A percentile compares a stretch with the other conserved stretches of the same genome.
These are phyloP conservation scores for Psilopsiagon aurifrons DNA, from an alignment of 2,113 vertebrate genomes.

Conservation along the genomic window DNA sequence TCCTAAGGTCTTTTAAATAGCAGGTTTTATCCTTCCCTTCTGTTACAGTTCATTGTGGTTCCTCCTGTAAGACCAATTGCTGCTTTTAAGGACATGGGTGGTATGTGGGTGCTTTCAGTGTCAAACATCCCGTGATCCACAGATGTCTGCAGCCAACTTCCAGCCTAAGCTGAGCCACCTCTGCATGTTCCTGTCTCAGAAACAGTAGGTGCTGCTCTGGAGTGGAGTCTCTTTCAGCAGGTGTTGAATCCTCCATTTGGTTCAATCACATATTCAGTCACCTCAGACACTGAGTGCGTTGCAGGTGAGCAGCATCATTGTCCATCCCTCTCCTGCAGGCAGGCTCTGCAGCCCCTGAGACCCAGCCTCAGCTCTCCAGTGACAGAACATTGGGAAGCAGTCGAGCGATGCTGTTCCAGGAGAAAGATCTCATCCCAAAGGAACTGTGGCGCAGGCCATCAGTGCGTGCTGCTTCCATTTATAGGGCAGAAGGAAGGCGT, in stretches of 20 bases:
- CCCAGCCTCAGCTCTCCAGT: rapidly evolving
- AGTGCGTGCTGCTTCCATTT: background rate
- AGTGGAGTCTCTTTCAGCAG: background rate
- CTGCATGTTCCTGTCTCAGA: background rate
- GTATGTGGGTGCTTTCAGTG: background rate
- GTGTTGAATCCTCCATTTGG: rapidly evolving
- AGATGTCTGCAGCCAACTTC: background rate
- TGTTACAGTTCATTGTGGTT: background rate
- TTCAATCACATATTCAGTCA: rapidly evolving
- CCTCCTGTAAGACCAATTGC: background rate
- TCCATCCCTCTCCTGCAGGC: background rate
- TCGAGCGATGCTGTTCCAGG: background rate
- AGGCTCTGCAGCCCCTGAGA: background rate
- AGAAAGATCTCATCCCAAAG: background rate
- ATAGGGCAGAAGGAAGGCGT: background rate
- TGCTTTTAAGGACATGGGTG: background rate
- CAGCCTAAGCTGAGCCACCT: background rate
- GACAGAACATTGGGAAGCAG: background rate
- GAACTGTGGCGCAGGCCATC: background rate
- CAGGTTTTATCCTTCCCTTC: background rate
- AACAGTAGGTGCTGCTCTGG: background rate
- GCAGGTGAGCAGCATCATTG: background rate
- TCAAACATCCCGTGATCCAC: background rate
- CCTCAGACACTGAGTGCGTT: background rate
- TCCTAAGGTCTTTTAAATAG: background rate